Conservation (phyloP, 2,113 vertebrate genomes). For the Jacana jacana region DNA sequence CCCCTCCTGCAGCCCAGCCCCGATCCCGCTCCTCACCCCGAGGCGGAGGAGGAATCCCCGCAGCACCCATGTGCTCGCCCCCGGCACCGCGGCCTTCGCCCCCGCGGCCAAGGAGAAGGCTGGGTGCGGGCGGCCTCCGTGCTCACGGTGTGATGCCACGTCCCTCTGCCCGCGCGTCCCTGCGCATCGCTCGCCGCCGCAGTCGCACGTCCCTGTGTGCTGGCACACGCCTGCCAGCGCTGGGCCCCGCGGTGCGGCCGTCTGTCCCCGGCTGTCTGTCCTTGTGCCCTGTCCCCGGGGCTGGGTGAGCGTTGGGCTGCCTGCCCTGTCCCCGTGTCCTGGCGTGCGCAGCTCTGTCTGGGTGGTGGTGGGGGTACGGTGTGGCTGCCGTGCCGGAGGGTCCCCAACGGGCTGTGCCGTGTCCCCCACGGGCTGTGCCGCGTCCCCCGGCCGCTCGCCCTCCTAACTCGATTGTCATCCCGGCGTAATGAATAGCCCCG, state of each 20-base stretch:
- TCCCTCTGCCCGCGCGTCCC: background rate
- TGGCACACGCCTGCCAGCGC: background rate
- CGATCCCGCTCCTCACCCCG: background rate
- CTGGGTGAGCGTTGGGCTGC: background rate
- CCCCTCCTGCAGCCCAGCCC: rapidly evolving
- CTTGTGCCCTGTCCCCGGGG: background rate
- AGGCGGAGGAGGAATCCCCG: background rate
- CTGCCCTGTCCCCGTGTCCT: background rate
- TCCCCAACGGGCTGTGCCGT: background rate
- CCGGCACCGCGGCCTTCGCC: background rate
- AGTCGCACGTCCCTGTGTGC: background rate
- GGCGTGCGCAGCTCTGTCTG: rapidly evolving
- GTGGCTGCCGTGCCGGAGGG: background rate
- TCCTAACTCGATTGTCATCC: background rate
- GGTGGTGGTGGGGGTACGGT: rapidly evolving
- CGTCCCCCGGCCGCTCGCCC: background rate
- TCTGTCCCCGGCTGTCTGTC: background rate
- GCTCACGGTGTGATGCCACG: background rate
- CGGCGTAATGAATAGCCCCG: background rate
- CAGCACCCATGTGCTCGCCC: background rate
- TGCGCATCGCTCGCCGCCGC: background rate
- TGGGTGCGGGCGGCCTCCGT: rapidly evolving
- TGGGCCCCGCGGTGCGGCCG: background rate
- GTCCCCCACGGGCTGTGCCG: background rate
- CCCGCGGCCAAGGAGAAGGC: rapidly evolving